phyloP scores from a whole-genome alignment of 1,140 invertebrate species.

The Ylistrum balloti region DNA sequence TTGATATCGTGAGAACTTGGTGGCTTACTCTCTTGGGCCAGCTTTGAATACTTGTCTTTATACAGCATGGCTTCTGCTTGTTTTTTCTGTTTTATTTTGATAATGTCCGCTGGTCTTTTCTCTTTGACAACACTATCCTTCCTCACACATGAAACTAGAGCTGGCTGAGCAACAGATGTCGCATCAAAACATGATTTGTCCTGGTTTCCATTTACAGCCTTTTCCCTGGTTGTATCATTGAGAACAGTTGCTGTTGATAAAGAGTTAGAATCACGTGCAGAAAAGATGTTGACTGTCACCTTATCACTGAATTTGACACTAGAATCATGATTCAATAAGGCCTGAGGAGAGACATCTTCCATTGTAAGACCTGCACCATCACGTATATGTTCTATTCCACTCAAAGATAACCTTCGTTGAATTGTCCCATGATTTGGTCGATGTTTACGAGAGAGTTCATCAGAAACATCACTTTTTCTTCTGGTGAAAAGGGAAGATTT shows the following conservation, averaged over 20 bases:
- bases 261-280: not conserved
- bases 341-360: not conserved
- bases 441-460: not conserved
- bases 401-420: not conserved
- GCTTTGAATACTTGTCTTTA: not conserved
- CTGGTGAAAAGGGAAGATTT: not conserved
- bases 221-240: not conserved
- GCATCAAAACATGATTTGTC: not conserved
- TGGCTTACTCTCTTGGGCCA: not conserved
- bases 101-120: not conserved
- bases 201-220: not conserved
- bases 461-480: not conserved
- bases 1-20: not conserved
- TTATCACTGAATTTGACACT: not conserved
- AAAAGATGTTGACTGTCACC: slow-evolving; percentile 26
- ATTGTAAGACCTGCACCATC: not conserved
- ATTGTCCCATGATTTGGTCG: not conserved
- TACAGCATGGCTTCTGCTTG: slow-evolving; percentile 15
- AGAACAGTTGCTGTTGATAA: not conserved
- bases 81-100: slow-evolving; percentile 7
- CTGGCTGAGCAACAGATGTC: not conserved
- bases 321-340: not conserved
- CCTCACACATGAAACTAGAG: not conserved
- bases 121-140: not conserved
- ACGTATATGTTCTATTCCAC: not conserved